These are phyloP conservation scores for Pterostichus madidus DNA, from an alignment of 2,888 invertebrate genomes.

Conservation along the genomic window DNA sequence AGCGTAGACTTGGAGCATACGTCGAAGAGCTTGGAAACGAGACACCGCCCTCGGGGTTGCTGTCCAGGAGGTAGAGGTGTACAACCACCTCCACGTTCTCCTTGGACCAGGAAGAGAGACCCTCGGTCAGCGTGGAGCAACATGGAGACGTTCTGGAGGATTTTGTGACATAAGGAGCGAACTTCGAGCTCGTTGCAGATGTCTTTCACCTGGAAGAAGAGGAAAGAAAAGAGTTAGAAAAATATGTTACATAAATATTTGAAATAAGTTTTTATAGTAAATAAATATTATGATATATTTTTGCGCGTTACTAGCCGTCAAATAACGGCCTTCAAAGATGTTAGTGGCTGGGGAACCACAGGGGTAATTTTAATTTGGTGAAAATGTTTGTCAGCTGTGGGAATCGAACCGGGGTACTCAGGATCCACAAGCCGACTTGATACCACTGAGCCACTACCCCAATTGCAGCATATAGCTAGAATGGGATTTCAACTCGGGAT, in stretches of 20 bases:
- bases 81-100: constrained; percentile 78
- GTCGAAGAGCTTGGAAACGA: constrained; percentile 96
- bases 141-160: constrained; percentile 95
- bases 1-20: constrained; percentile 95
- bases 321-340: too few relatives aligned
- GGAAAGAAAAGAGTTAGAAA: constrained; percentile 67
- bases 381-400: too few relatives aligned
- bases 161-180: constrained; percentile 95
- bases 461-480: too few relatives aligned
- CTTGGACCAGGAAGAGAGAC: constrained; percentile 94
- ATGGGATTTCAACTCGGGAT: too few relatives aligned
- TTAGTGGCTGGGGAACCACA: too few relatives aligned
- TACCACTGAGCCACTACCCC: too few relatives aligned
- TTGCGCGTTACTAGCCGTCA: too few relatives aligned
- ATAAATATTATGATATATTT: too few relatives aligned
- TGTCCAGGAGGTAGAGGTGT: constrained; percentile 74
- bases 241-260: background rate
- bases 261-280: too few relatives aligned
- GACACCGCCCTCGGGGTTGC: constrained; percentile 80
- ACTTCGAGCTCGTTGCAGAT: constrained; percentile 98
- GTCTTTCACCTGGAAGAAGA: constrained; percentile 87
- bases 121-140: constrained; percentile 95
- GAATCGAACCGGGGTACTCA: too few relatives aligned
- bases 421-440: too few relatives aligned
- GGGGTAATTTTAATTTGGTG: too few relatives aligned